Base-by-base conservation (phyloP, 2,113 vertebrate species). In the Tringa solitaria region DNA sequence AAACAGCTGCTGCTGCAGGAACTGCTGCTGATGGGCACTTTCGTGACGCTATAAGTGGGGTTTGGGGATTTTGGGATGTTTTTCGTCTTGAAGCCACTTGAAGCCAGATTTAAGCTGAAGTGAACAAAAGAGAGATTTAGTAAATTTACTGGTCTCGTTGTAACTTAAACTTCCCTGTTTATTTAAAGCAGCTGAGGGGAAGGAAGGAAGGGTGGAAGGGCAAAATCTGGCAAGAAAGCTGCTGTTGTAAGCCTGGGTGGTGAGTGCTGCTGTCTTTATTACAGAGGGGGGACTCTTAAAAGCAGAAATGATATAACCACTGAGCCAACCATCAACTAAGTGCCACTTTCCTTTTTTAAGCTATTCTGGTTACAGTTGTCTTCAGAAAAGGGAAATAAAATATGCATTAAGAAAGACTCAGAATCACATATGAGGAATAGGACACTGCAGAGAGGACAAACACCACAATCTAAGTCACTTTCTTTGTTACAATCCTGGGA, bases 401-500 rank as follows among this genome's bases (percentile, higher is more conserved):
- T 37, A 84, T 91, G 73, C 94, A 87, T 50, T 84, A 53, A 68
- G 63, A 90, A 92, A 94, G 80, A 74, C 26, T n/a, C 22, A 3
- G 82, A 93, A 65, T 68, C 28, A 50, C 65, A 79, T 75, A 70
- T 79, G 70, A 84, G 78, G 89, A 95, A 72, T 60, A 96, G 89
- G 91, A 94, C 87, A 79, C 32, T 63, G 91, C 65, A 74, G 87
- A 84, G 87, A 97, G 84, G 91, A 97, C 89, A 95, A 96, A 94
- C 81, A 84, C 22, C 57, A 76, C 54, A 76, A 68, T 54, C 70
- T 85, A 92, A 96, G 87, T 89, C 84, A 73, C 78, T 92, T 95
- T 90, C 83, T 96, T 91, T 97, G 93, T 95, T 96, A 77, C 96
- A 96, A 77, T 85, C 84, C 91, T 65, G 89, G 27, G 60, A 94